Base-by-base conservation (phyloP, 2,113 vertebrate genomes). In the Apeltes quadracus region DNA sequence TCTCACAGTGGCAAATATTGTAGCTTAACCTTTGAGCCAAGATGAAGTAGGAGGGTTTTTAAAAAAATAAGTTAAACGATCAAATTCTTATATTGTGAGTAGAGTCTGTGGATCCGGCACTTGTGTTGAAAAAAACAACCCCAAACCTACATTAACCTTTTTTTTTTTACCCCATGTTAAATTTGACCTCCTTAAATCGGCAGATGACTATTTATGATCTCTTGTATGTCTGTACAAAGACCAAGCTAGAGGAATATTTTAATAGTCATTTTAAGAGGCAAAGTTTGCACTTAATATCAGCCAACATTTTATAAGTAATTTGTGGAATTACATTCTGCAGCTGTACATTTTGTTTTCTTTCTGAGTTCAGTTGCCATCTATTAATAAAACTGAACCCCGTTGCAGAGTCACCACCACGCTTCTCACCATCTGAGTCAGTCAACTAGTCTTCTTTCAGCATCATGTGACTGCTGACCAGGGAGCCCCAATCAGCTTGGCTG, bases 331-430 rank as follows among this genome's bases (percentile, higher is more conserved):
- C 75, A 94, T 93, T 94, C 92, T 95, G 94, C 93, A 96, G 90
- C 81, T 97, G 94, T 98, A 95, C 92, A 94, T 94, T 95, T 96
- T 95, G 95, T 94, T 96, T 96, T 95, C 89, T 92, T 94, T 95
- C 94, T 95, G 93, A 91, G 89, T 89, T 93, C 84, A 92, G 94
- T 95, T 97, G 95, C 94, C 95, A 96, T 97, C 93, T 97, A 91
- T 98, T 98, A 97, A 98, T 98, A 98, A 99, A 98, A 97, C 95
- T 98, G 96, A 99, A 97, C 96, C 95, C 97, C 97, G 95, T 99
- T 99, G 95, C 97, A 99, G 97, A 99, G 97, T 97, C 97, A 97
- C 96, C 97, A 97, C 97, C 97, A 98, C 95, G 96, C 97, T 98
- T 96, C 97, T 99, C 96, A 96, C 96, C 97, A 97, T 96, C 96